Base-by-base conservation (phyloP, 2,888 invertebrate genomes). In the Odontocolon sp. region DNA sequence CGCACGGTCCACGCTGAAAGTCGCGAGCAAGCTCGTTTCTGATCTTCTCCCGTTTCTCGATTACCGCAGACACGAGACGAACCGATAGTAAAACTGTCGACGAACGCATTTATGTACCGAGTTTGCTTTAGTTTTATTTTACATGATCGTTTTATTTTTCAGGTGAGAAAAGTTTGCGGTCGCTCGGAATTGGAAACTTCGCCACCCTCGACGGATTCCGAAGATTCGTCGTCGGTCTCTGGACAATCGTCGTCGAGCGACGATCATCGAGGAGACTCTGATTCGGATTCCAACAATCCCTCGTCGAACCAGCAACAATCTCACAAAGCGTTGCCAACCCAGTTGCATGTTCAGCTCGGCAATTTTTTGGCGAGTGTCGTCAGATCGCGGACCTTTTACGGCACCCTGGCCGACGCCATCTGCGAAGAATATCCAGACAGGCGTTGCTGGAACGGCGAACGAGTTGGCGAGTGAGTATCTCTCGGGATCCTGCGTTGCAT, bases 371-470 rank as follows among this genome's bases (percentile, higher is more conserved):
- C 90, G 33, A 91, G 90, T 70, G 87, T 92, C 81, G 86, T 85
- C 67, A 88, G 91, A 85, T 96, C 95, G 73, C 95, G 95, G 90
- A 95, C 95, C 84, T 96, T 98, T 89, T 98, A 97, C 91, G 93
- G 95, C 31, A 94, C 94, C 83, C 92, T 98, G 40, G 95, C 97
- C 2, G 95, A 96, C 90, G 93, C 94, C 84, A 91, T 96, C 59
- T 97, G 96, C 91, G 94, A 94, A 80, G 95, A 96, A 38, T 93
- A 94, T 81, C 94, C 94, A 75, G 93, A 93, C 40, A 93, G 83
- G 68, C 82, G 92, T 79, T 97, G 97, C 90, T 97, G 96, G 96
- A 96, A 96, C 87, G 96, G 96, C 56, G 94, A 94, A 81, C 90
- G 93, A 77, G 92, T 95, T 82, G 95, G 94, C 90, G 94, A 95